These are phyloP conservation scores for Drosophila grimshawi DNA, from an alignment of 1,140 invertebrate species.

Conservation along the genomic window DNA sequence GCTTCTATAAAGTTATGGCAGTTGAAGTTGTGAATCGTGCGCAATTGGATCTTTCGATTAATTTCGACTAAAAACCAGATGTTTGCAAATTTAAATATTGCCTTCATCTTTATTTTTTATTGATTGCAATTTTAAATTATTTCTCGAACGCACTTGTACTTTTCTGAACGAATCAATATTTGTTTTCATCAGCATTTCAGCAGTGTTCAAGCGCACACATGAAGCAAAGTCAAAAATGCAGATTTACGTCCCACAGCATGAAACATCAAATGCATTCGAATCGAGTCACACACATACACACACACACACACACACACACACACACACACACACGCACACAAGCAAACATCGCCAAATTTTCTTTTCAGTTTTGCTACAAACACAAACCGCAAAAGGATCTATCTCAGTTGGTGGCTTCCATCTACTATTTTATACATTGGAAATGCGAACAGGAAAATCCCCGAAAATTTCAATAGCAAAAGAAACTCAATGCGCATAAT, in stretches of 20 bases:
- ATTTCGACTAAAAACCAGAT: too few relatives aligned
- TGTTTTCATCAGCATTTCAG: slow-evolving; percentile 10
- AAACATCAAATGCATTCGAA: slow-evolving; percentile 61
- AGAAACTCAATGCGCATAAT: slow-evolving; percentile 71
- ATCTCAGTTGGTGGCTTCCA: not conserved
- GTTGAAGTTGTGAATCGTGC: too few relatives aligned
- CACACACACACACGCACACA: not conserved
- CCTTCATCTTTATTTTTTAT: too few relatives aligned
- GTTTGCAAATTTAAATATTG: too few relatives aligned
- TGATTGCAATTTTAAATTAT: too few relatives aligned
- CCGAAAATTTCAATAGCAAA: slow-evolving; percentile 63
- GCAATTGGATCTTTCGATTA: too few relatives aligned
- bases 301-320: too few relatives aligned
- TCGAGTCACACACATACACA: slow-evolving; percentile 33
- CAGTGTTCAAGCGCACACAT: slow-evolving; percentile 1
- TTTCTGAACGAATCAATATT: slow-evolving; percentile 10
- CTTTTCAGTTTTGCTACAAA: slow-evolving; percentile 50
- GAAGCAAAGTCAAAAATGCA: slow-evolving; percentile 39
- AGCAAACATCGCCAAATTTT: slow-evolving; percentile 23
- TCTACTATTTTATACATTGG: slow-evolving; percentile 26
- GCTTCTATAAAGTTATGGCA: too few relatives aligned
- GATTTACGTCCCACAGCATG: slow-evolving; percentile 61
- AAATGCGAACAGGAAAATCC: slow-evolving; percentile 53
- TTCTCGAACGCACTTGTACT: not conserved
- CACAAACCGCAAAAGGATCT: slow-evolving; percentile 38